Base-by-base conservation (phyloP, 2,888 invertebrate species). In the Halocaridina rubra region DNA sequence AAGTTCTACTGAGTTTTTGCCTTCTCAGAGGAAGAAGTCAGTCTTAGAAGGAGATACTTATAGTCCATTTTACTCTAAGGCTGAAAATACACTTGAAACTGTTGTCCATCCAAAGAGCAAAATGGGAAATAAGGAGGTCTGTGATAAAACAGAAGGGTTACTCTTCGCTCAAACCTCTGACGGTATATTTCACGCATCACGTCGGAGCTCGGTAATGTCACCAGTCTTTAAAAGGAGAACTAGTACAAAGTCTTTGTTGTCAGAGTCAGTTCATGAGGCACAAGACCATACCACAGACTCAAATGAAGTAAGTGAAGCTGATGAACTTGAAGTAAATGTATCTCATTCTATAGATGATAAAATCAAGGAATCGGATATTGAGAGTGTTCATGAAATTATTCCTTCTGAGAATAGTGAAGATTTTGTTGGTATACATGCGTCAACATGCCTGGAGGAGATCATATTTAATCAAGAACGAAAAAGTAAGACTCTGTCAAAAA, bases 151-250 rank as follows among this genome's bases (percentile, higher is more conserved):
- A 27, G 77, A 76, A 7, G 69, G 71, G 77, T 22, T 77, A 33
- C 27, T 82, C 19, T 39, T 77, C 27, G 46, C 76, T 10, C 57
- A 69, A 33, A 16, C 76, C 13, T 22, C 57, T 8, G 24, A 57
- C 13, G 27, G 61, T 33, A 19, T 82, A 10, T 81, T 77, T 59
- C 82, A 77, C 46, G 76, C 82, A 0, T 59, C 77, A n/a, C 67
- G 71, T 0, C 59, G 82, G 39, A 82, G 77, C 5, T 77, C 82
- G 8, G 10, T 32, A 16, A 16, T 32, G 5, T 8, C 29, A 13
- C 69, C 69, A 30, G 69, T 27, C 19, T 10, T 69, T 10, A 27
- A 69, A 69, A 27, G 69, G 69, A 69, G 29, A 69, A 32, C 7
- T 69, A 69, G n/a, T 69, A 29, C 53, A 53, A 53, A 53, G 10